Percentiles rank a stretch among this genome's conserved stretches.
Conservation (phyloP, 2,113 vertebrate genomes). For the Myotis brandtii region DNA sequence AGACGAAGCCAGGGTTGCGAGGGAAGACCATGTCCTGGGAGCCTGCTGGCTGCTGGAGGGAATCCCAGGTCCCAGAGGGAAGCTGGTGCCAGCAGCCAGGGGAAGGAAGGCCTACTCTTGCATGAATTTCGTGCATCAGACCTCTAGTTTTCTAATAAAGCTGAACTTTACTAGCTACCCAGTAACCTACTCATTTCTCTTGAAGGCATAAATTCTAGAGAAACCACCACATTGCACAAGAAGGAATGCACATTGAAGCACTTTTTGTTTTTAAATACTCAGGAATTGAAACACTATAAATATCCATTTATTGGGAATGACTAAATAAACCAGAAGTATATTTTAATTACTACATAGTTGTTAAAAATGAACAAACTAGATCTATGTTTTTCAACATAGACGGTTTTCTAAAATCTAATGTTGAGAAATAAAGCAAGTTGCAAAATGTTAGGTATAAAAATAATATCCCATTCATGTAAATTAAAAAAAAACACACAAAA, state of each 20-base stretch:
- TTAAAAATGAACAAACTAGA: not conserved
- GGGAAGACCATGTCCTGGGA: too few relatives aligned
- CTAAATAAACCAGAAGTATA: not conserved
- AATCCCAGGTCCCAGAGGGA: too few relatives aligned
- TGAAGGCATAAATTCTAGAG: not conserved
- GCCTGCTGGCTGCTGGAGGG: too few relatives aligned
- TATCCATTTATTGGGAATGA: not conserved
- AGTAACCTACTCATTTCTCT: not conserved
- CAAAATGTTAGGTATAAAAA: not conserved
- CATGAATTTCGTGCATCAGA: too few relatives aligned
- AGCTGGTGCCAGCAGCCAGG: too few relatives aligned
- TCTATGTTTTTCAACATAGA: not conserved
- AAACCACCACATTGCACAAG: not conserved
- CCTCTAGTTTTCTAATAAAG: not conserved
- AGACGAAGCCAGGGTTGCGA: too few relatives aligned
- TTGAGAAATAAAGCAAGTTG: not conserved
- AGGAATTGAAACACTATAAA: not conserved
- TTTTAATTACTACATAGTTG: not conserved
- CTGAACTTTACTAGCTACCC: not conserved
- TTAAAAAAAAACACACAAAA: not conserved
- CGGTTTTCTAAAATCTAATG: not conserved
- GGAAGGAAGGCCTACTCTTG: too few relatives aligned
- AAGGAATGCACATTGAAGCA: not conserved
- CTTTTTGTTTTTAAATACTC: not conserved
- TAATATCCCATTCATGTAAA: not conserved